phyloP scores from a whole-genome alignment of 2,888 invertebrate genomes.

The Cosmia trapezina region DNA sequence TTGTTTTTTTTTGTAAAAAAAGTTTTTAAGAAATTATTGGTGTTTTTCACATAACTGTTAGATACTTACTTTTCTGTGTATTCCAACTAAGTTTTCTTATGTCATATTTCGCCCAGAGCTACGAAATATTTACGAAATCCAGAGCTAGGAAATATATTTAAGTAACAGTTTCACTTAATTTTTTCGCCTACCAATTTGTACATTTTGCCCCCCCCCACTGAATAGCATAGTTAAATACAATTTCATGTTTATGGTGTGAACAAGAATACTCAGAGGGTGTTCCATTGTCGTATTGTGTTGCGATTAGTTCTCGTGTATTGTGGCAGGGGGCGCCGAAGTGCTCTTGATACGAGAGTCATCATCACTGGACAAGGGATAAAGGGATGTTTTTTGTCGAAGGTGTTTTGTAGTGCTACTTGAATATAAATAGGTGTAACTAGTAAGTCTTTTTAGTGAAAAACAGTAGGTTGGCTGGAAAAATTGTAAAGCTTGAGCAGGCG shows the following conservation, averaged over 20 bases:
- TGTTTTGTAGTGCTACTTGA: background rate
- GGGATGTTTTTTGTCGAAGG: constrained; percentile 27
- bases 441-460: too few relatives aligned
- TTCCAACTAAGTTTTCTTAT: background rate
- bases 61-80: background rate
- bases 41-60: background rate
- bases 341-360: constrained; percentile 27
- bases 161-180: background rate
- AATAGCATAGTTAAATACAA: constrained; percentile 12
- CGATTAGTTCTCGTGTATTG: constrained; percentile 36
- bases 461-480: too few relatives aligned
- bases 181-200: background rate
- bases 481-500: too few relatives aligned
- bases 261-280: constrained; percentile 34
- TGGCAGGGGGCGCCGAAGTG: constrained; percentile 24
- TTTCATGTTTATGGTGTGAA: constrained; percentile 45
- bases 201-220: background rate
- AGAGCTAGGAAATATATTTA: too few relatives aligned
- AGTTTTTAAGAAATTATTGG: background rate
- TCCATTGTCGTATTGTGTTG: constrained; percentile 32
- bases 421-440: too few relatives aligned
- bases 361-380: constrained; percentile 32
- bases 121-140: too few relatives aligned
- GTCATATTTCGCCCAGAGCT: too few relatives aligned
- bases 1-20: too few relatives aligned